A percentile compares a stretch with the other conserved stretches of the same genome.
phyloP scores from a whole-genome alignment of 2,888 invertebrate genomes.

The Drosophila histrio region DNA sequence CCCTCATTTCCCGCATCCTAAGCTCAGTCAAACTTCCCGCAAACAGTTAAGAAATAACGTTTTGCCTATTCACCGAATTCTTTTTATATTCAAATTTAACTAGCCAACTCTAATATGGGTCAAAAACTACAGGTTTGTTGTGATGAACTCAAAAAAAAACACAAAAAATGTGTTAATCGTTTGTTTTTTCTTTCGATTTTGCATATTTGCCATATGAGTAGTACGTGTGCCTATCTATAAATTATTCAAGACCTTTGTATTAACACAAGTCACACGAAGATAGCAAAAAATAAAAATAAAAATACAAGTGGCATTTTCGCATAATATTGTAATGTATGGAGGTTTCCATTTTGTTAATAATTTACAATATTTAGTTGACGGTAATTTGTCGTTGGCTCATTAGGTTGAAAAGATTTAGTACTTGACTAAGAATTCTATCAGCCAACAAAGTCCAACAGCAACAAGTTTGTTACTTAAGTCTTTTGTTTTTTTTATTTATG shows the following conservation, averaged over 20 bases:
- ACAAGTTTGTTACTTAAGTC: slow-evolving; percentile 48
- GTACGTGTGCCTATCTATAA: slow-evolving; percentile 43
- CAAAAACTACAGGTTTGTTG: slow-evolving; percentile 72
- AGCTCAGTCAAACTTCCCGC: not conserved
- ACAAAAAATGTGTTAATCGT: slow-evolving; percentile 66
- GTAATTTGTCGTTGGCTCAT: slow-evolving; percentile 1
- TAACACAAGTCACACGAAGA: slow-evolving; percentile 17
- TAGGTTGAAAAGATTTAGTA: slow-evolving; percentile 14
- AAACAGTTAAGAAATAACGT: slow-evolving; percentile 68
- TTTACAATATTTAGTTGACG: slow-evolving; percentile 13
- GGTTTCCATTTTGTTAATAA: not conserved
- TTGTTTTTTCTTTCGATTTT: slow-evolving; percentile 36
- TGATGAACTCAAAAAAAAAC: slow-evolving; percentile 22
- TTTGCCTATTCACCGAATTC: slow-evolving; percentile 51
- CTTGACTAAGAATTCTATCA: not conserved
- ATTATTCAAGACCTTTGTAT: slow-evolving; percentile 62
- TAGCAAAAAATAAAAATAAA: slow-evolving; percentile 8
- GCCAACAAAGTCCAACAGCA: not conserved
- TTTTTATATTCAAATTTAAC: slow-evolving; percentile 69
- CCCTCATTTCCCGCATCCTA: not conserved
- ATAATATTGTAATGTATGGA: slow-evolving; percentile 13
- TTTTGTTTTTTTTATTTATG: slow-evolving; percentile 25
- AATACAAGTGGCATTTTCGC: slow-evolving; percentile 42
- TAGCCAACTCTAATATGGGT: slow-evolving; percentile 67
- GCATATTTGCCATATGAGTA: slow-evolving; percentile 35